These are phyloP conservation scores for Ptychobarbus kaznakovi DNA, from an alignment of 2,797 vertebrate genomes.

Conservation along the genomic window DNA sequence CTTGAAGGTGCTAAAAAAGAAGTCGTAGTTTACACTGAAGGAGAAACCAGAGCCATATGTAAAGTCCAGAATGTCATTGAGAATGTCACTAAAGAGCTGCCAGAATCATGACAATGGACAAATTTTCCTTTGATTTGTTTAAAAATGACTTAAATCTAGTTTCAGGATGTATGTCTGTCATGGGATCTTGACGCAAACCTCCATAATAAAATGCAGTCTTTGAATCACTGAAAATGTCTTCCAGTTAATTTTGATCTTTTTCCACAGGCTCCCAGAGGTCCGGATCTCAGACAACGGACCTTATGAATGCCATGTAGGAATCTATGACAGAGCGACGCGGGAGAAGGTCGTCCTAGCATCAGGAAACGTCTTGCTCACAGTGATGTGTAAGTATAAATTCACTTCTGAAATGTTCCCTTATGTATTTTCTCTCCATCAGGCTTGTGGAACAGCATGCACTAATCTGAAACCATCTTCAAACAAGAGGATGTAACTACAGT, in stretches of 20 bases:
- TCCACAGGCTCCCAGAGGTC: constrained; percentile 91
- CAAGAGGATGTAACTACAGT: not conserved
- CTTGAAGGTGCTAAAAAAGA: constrained; percentile 2
- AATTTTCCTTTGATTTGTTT: not conserved
- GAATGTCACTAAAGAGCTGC: not conserved
- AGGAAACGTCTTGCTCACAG: constrained; percentile 92
- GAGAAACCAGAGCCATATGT: not conserved
- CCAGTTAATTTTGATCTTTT: constrained; percentile 32
- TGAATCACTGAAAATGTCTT: constrained; percentile 18
- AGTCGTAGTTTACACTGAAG: not conserved
- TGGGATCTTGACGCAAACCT: not conserved
- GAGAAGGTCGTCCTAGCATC: constrained; percentile 97
- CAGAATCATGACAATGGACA: not conserved
- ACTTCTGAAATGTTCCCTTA: not conserved
- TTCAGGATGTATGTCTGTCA: not conserved
- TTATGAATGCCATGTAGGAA: constrained; percentile 97
- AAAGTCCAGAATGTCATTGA: not conserved
- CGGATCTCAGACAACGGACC: constrained; percentile 95
- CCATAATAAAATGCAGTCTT: not conserved
- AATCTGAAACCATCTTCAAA: constrained; percentile 2
- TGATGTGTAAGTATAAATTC: constrained; percentile 90
- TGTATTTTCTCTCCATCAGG: not conserved
- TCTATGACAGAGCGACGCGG: constrained; percentile 92
- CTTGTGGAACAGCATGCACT: not conserved
- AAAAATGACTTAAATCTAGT: not conserved